A percentile compares a stretch with the other conserved stretches of the same genome.
These are phyloP conservation scores for Perca schrenkii DNA, from an alignment of 2,113 vertebrate species.

Conservation along the genomic window DNA sequence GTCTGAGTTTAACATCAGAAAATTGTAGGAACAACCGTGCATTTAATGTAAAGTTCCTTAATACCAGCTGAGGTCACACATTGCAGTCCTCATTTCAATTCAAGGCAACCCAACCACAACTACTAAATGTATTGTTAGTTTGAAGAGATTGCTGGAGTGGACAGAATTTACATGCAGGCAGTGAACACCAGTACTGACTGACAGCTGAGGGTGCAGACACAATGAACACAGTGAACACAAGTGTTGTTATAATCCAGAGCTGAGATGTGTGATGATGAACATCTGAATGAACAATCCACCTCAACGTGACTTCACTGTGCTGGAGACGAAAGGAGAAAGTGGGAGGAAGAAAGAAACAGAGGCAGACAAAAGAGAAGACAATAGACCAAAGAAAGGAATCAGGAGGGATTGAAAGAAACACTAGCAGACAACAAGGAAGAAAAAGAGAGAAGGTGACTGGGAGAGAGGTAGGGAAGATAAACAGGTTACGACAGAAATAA, in stretches of 20 bases:
- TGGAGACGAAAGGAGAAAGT: not conserved
- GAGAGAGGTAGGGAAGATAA: not conserved
- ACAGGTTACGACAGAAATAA: slow-evolving; percentile 75
- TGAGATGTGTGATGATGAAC: not conserved
- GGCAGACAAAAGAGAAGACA: not conserved
- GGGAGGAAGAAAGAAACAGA: not conserved
- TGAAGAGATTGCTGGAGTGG: too few species aligned
- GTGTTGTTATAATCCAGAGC: not conserved
- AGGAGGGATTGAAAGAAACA: not conserved
- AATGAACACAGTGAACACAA: too few species aligned
- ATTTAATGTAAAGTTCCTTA: too few species aligned
- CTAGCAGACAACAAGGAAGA: not conserved
- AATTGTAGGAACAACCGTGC: too few species aligned
- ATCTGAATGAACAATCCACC: not conserved
- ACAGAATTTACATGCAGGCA: not conserved
- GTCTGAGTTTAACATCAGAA: too few species aligned
- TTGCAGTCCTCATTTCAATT: not conserved
- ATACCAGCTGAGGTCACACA: not conserved
- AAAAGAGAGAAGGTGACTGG: not conserved
- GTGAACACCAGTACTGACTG: not conserved
- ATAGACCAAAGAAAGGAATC: not conserved
- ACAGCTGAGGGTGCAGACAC: not conserved
- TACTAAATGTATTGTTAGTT: too few species aligned
- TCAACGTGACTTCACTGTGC: slow-evolving; percentile 14
- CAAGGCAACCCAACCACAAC: too few species aligned